These are phyloP conservation scores for Axea sp. DNA, from an alignment of 2,888 invertebrate species.

Conservation along the genomic window DNA sequence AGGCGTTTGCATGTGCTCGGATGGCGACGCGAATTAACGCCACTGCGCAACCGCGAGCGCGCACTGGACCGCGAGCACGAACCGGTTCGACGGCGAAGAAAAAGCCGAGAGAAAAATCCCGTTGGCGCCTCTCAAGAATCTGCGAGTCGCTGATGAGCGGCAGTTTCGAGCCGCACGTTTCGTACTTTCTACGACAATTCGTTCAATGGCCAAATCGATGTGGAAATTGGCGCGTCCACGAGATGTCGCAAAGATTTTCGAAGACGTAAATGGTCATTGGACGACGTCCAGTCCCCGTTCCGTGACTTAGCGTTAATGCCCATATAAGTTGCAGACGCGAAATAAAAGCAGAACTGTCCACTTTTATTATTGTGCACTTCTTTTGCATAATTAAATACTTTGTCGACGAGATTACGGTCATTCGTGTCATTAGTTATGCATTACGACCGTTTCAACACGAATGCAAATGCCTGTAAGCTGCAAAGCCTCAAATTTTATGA, in stretches of 20 bases:
- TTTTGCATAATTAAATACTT: conserved; percentile 6
- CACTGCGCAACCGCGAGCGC: no score
- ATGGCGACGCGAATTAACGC: no score
- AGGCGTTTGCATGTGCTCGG: no score
- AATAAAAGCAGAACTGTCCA: neutral
- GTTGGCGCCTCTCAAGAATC: no score
- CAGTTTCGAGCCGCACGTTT: no score
- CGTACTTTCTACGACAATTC: no score
- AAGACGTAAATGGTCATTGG: conserved; percentile 3
- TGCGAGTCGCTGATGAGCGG: no score
- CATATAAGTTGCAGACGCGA: conserved; percentile 2
- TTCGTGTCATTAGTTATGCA: conserved; percentile 6
- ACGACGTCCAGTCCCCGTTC: neutral
- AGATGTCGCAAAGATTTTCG: neutral
- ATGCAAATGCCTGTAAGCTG: no score
- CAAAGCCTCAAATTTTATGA: conserved; percentile 33
- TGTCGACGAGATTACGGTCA: conserved; percentile 1
- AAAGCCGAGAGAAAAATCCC: no score
- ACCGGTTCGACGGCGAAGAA: no score
- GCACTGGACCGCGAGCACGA: no score
- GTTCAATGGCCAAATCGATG: no score
- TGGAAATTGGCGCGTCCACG: neutral
- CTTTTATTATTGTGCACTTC: neutral
- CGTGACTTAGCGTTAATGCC: conserved; percentile 1
- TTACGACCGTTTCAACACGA: conserved; percentile 21